A percentile compares a stretch with the other conserved stretches of the same genome.
Evolutionary conservation across 2,113 vertebrate species (phyloP).

Genomic region (Macroglossus sobrinus): DNA sequence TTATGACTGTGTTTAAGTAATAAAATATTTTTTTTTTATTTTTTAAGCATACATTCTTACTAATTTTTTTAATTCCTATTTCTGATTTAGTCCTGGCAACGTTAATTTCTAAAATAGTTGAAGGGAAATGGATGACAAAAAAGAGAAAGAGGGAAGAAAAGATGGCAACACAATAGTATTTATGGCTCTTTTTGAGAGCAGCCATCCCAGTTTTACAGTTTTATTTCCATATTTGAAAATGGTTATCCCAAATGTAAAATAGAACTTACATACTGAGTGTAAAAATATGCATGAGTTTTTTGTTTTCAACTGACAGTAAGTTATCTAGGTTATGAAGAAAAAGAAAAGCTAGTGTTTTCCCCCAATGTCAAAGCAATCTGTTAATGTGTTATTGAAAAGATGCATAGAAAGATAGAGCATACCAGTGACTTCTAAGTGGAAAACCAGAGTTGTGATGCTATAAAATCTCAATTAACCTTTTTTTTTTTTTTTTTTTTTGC

Average conservation of each 20-base stretch:
- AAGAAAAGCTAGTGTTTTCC: neutral
- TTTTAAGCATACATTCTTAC: neutral
- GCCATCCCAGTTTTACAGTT: neutral
- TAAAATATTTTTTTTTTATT: neutral
- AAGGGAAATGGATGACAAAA: neutral
- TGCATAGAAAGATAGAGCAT: neutral
- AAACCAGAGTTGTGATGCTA: neutral
- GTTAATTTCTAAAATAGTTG: neutral
- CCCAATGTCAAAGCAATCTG: neutral
- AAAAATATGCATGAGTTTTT: neutral
- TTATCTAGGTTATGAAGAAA: neutral
- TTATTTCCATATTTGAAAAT: neutral
- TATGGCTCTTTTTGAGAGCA: neutral
- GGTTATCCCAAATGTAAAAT: neutral
- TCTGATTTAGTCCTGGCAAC: neutral
- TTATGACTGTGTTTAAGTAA: neutral
- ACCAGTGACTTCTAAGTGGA: neutral
- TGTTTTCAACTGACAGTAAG: neutral
- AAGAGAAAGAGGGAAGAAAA: neutral
- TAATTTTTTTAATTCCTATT: neutral
- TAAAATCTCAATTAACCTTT: neutral
- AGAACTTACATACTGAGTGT: neutral
- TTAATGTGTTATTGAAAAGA: neutral
- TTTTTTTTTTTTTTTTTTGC: neutral
- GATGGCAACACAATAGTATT: fast-evolving